Base-by-base conservation (phyloP, 2,888 invertebrate genomes). In the Euplexia lucipara region DNA sequence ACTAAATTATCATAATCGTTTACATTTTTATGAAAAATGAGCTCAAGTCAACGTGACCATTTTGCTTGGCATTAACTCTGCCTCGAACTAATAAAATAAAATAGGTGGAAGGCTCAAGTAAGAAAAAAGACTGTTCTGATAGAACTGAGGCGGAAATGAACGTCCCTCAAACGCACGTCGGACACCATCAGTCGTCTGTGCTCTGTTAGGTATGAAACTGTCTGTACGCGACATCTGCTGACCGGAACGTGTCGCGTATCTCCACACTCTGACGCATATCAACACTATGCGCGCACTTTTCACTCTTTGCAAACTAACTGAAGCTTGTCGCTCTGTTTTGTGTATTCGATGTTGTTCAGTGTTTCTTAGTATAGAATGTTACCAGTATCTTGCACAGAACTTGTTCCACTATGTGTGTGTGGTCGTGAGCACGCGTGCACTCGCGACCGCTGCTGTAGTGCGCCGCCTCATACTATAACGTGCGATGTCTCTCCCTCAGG, bases 401-500 rank as follows among this genome's bases (percentile, higher is more conserved):
- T 42, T 62, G 53, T 45, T 48, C 37, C 53, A 62, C 49, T 45
- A 56, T 42, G 59, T 44, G 51, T 67, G 70, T 47, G 59, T 66
- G 34, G 51, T 18, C 39, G 18, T 39, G 18, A 51, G 30, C 12
- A 42, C 8, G 26, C 26, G 26, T 26, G 26, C 26, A 5, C 30
- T 12, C n/a, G 49, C 35, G 35, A 2, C 35, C 35, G 35, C 35
- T 10, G n/a, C 26, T 12, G 47, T 9, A 26, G 37, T 48, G 30
- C 44, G 44, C 51, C 58, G 53, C 49, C 20, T 47, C 41, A 56
- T 58, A 65, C 58, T 78, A 65, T 57, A 80, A 68, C 56, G 20
- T 53, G 66, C 30, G 34, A 42, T 73, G 58, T 82, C 53, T 79
- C 78, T 75, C 79, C 79, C 72, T 70, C 91, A 98, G 98, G 98